Percentiles rank a stretch among this genome's conserved stretches.
These are phyloP conservation scores for Perognathus longimembris DNA, from an alignment of 2,113 vertebrate genomes.

Conservation along the genomic window DNA sequence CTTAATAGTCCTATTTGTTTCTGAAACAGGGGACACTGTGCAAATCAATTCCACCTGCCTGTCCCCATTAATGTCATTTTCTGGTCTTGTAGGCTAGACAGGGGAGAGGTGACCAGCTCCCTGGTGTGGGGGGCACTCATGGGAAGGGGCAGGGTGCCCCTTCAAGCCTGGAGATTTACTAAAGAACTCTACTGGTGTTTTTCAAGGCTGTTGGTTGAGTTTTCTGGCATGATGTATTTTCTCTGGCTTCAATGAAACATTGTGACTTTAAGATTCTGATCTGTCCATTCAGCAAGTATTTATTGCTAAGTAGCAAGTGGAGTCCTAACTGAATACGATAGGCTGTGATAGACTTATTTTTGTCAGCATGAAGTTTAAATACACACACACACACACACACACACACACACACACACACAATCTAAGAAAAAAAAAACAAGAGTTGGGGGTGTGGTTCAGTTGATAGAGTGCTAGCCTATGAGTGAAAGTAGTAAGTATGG, in stretches of 20 bases:
- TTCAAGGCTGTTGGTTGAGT: not conserved
- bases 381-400: too few relatives aligned
- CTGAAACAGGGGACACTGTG: not conserved
- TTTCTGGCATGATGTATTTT: constrained; percentile 3
- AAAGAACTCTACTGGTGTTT: not conserved
- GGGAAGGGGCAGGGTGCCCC: not conserved
- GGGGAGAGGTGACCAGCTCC: not conserved
- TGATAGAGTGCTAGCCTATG: too few relatives aligned
- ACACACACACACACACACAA: too few relatives aligned
- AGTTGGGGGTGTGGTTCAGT: too few relatives aligned
- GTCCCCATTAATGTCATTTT: not conserved
- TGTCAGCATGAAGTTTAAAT: not conserved
- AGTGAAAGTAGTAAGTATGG: too few relatives aligned
- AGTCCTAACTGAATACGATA: not conserved
- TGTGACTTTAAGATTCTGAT: not conserved
- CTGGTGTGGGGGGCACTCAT: not conserved
- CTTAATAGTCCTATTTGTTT: constrained; percentile 33
- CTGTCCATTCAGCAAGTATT: constrained; percentile 13
- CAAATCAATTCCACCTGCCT: not conserved
- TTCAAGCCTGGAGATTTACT: not conserved
- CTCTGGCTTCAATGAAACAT: constrained; percentile 13
- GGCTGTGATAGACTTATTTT: not conserved
- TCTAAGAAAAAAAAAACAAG: too few relatives aligned
- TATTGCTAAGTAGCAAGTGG: not conserved
- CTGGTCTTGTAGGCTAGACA: constrained; percentile 43